Percentiles rank a stretch among this genome's conserved stretches.
phyloP scores from a whole-genome alignment of 2,113 vertebrate species.

The Nothoprocta pentlandii region DNA sequence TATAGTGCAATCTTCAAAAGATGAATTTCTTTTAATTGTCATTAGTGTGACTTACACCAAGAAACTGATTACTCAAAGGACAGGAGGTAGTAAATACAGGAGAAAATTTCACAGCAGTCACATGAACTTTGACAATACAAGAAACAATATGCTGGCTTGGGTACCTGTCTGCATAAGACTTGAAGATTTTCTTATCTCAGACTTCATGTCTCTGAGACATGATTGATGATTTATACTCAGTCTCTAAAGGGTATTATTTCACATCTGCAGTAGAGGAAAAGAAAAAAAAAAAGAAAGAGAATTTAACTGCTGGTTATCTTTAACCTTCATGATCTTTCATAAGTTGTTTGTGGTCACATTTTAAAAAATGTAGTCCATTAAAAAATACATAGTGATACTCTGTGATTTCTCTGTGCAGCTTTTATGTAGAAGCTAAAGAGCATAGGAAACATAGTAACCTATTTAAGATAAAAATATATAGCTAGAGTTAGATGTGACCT shows the following conservation, averaged over 20 bases:
- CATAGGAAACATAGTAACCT: background rate
- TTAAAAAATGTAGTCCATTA: background rate
- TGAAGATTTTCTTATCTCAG: conserved; percentile 7
- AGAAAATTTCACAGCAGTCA: background rate
- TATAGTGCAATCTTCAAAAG: conserved; percentile 1
- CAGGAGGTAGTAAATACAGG: background rate
- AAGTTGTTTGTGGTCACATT: background rate
- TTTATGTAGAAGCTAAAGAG: background rate
- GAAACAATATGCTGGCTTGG: background rate
- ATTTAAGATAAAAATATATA: background rate
- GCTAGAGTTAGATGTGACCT: background rate
- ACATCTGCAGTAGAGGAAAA: background rate
- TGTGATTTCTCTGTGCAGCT: background rate
- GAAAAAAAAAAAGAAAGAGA: background rate
- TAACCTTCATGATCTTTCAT: background rate
- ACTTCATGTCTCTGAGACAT: conserved; percentile 6
- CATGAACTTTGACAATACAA: conserved; percentile 13
- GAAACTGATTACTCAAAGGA: conserved; percentile 24
- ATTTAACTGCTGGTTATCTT: conserved; percentile 3
- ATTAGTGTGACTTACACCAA: background rate
- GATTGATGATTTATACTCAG: conserved; percentile 14
- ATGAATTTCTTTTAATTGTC: background rate
- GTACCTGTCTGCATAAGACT: background rate
- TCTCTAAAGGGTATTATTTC: conserved; percentile 23
- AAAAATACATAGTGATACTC: background rate